Conservation (phyloP, 2,113 vertebrate genomes). For the Osmerus mordax region DNA sequence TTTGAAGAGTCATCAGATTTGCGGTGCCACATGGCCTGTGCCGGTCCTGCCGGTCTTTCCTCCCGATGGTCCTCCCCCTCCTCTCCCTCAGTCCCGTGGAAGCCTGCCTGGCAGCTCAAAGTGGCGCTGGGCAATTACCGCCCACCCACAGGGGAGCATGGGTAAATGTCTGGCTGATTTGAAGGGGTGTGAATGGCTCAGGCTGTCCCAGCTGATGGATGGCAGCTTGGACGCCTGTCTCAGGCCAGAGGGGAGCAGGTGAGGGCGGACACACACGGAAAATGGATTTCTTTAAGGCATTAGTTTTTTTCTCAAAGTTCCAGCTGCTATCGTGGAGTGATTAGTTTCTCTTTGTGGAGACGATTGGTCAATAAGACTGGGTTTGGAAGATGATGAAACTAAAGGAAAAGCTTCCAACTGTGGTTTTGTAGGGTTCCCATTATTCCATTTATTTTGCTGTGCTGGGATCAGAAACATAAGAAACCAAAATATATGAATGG, state of each 20-base stretch:
- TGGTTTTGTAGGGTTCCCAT: no score
- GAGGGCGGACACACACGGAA: constrained; percentile 18
- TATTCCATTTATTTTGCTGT: no score
- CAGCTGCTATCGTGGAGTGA: constrained; percentile 11
- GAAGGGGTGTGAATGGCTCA: constrained; percentile 47
- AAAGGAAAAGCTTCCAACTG: background rate
- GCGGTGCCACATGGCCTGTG: constrained; percentile 20
- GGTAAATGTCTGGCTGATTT: constrained; percentile 44
- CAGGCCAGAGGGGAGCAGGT: constrained; percentile 42
- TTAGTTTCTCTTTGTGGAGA: constrained; percentile 13
- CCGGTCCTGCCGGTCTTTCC: constrained; percentile 48
- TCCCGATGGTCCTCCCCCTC: background rate
- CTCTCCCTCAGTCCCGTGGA: constrained; percentile 36
- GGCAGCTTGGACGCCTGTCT: constrained; percentile 41
- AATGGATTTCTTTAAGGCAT: constrained; percentile 23
- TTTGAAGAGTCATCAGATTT: constrained; percentile 58
- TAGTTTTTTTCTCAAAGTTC: constrained; percentile 11
- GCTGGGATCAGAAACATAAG: no score
- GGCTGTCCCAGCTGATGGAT: constrained; percentile 47
- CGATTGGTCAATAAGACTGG: background rate
- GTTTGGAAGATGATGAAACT: background rate
- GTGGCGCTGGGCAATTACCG: constrained; percentile 55
- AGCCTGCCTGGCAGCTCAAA: constrained; percentile 52
- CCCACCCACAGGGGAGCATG: constrained; percentile 41
- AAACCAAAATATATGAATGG: background rate